phyloP scores from a whole-genome alignment of 1,140 invertebrate species.

The Calliphora vicina region DNA sequence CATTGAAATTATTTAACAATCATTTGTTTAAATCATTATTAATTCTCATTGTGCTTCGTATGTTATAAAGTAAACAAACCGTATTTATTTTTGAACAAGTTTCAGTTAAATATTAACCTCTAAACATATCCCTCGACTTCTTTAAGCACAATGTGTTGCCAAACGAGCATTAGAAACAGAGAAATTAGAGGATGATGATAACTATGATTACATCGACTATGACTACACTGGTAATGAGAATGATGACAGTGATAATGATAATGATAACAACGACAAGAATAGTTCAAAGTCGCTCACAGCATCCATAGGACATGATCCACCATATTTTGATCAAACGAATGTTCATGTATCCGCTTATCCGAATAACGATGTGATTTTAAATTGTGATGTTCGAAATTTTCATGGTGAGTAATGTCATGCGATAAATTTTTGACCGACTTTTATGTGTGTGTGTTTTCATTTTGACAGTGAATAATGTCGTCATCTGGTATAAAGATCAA shows the following conservation, averaged over 20 bases:
- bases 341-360: constrained; percentile 44
- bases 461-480: constrained; percentile 50
- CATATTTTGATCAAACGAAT: constrained; percentile 51
- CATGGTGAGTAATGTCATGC: constrained; percentile 40
- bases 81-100: constrained; percentile 2
- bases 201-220: constrained; percentile 44
- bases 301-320: constrained; percentile 26
- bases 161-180: not conserved
- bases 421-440: not conserved
- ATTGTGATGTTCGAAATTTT: constrained; percentile 55
- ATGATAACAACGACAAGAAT: not conserved
- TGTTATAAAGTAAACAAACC: not conserved
- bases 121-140: constrained; percentile 6
- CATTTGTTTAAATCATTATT: not conserved
- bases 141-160: constrained; percentile 17
- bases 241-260: not conserved
- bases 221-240: not conserved
- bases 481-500: constrained; percentile 55
- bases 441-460: no score
- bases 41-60: constrained; percentile 4
- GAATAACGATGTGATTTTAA: constrained; percentile 50
- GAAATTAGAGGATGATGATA: constrained; percentile 18
- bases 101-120: constrained; percentile 24
- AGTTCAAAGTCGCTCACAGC: not conserved
- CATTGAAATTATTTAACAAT: no score